phyloP scores from a whole-genome alignment of 2,888 invertebrate genomes.

The Lamellibrachia columna region DNA sequence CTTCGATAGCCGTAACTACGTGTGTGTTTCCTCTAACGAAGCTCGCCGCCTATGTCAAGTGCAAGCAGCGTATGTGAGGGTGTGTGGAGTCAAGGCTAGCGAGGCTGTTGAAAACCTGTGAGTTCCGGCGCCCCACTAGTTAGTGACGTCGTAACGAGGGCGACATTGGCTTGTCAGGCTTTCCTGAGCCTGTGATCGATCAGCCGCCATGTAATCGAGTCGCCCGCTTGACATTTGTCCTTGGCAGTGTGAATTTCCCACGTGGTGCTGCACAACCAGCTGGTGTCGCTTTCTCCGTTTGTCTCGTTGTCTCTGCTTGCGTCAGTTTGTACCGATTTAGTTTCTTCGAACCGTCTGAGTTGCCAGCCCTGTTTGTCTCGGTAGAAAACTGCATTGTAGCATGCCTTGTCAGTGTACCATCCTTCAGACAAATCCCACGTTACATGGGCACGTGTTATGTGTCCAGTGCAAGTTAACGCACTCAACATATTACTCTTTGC shows the following conservation, averaged over 20 bases:
- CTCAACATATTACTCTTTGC: too few species aligned
- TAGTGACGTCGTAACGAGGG: neutral
- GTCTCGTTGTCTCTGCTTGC: neutral
- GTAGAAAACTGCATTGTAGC: neutral
- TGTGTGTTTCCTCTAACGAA: neutral
- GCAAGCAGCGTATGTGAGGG: neutral
- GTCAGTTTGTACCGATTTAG: constrained; percentile 3
- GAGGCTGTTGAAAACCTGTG: neutral
- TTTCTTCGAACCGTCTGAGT: neutral
- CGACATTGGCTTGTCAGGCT: neutral
- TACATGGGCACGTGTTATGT: too few species aligned
- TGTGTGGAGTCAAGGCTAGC: neutral
- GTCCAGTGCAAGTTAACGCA: too few species aligned
- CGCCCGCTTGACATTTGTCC: neutral
- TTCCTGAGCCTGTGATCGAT: neutral
- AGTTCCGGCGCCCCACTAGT: neutral
- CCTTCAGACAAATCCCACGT: too few species aligned
- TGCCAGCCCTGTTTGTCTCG: neutral
- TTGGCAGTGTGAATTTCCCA: neutral
- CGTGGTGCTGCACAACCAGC: neutral
- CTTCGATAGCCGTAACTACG: neutral
- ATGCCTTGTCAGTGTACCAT: too few species aligned
- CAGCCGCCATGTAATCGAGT: neutral
- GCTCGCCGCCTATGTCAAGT: neutral
- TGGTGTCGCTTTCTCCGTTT: neutral